Evolutionary conservation across 2,888 invertebrate species (phyloP).

Genomic region (Sepioteuthis lessoniana): DNA sequence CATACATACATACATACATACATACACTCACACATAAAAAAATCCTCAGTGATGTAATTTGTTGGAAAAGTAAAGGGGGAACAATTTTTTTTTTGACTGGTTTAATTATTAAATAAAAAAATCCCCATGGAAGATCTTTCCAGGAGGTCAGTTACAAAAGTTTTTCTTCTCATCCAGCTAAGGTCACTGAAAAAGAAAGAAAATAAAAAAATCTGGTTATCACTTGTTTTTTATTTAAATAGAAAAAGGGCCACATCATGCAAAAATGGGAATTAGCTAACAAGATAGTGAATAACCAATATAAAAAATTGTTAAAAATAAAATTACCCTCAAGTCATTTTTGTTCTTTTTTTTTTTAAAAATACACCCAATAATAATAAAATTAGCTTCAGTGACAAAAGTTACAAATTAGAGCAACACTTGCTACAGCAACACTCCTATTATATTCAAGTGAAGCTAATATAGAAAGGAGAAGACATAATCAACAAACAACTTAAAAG

Average conservation of each 20-base stretch:
- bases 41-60: background rate
- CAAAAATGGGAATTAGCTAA: background rate
- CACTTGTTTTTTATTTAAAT: background rate
- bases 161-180: slow-evolving; percentile 33
- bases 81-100: background rate
- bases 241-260: background rate
- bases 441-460: background rate
- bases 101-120: background rate
- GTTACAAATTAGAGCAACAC: background rate
- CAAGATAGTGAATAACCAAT: background rate
- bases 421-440: background rate
- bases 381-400: background rate
- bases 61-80: background rate
- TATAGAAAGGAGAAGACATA: background rate
- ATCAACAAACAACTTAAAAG: background rate
- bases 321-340: background rate
- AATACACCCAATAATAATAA: background rate
- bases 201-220: background rate
- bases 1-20: too few species aligned
- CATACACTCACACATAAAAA: too few species aligned
- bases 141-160: background rate
- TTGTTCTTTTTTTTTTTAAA: background rate
- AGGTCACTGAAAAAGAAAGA: background rate
- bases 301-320: background rate
- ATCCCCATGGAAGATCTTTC: slow-evolving; percentile 33